These are phyloP conservation scores for Gallinago nigripennis DNA, from an alignment of 2,797 vertebrate genomes.

Conservation along the genomic window DNA sequence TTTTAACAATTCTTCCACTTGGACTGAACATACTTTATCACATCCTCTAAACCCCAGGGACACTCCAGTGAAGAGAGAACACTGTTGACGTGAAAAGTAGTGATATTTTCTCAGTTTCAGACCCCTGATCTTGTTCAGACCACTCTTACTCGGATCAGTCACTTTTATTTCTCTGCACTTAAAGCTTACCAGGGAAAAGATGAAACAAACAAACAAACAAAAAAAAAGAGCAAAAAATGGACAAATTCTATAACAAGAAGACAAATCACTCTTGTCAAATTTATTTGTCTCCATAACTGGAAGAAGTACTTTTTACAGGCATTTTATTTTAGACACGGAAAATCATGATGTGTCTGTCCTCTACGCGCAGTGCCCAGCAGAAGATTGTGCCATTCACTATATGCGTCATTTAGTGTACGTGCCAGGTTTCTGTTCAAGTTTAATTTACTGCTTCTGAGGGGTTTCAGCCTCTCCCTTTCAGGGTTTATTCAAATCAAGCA, in stretches of 20 bases:
- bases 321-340: conserved; percentile 39
- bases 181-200: background rate
- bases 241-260: background rate
- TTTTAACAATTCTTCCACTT: background rate
- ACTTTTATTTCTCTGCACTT: background rate
- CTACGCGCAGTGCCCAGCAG: background rate
- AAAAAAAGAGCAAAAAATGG: background rate
- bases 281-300: conserved; percentile 36
- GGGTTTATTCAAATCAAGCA: conserved; percentile 17
- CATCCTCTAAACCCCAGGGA: background rate
- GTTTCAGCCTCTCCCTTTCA: conserved; percentile 20
- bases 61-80: background rate
- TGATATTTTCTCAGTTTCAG: background rate
- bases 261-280: conserved; percentile 21
- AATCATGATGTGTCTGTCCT: conserved; percentile 32
- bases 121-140: background rate
- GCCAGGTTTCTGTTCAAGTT: conserved; percentile 49
- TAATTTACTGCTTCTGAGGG: conserved; percentile 48
- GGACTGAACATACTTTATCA: background rate
- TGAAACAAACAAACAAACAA: background rate
- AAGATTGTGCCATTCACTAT: conserved; percentile 18
- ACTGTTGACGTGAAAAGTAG: background rate
- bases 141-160: background rate
- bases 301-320: conserved; percentile 56
- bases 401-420: background rate